Evolutionary conservation across 2,113 vertebrate genomes (phyloP).

Genomic region (Tapirus terrestris): DNA sequence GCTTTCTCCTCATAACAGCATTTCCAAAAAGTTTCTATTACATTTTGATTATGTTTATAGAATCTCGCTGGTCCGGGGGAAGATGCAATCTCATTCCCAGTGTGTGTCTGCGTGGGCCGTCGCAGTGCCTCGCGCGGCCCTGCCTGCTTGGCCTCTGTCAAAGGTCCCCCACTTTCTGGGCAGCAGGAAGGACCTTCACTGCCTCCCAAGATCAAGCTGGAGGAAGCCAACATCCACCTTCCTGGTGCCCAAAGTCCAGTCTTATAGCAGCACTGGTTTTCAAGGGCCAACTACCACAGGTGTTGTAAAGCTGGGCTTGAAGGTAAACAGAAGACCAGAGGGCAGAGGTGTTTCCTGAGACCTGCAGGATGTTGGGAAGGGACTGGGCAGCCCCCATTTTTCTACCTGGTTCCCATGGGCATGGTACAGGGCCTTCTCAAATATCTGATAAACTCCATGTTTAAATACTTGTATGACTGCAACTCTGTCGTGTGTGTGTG

Average conservation of each 20-base stretch:
- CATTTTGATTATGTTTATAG: constrained; percentile 93
- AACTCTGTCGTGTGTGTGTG: neutral
- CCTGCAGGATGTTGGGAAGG: neutral
- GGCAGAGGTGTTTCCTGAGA: neutral
- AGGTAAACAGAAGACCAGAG: neutral
- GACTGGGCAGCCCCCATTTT: neutral
- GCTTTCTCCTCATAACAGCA: constrained; percentile 93
- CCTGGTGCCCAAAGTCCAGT: neutral
- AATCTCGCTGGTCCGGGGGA: constrained; percentile 89
- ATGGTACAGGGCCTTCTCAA: neutral
- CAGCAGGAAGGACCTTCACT: neutral
- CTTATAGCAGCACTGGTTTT: neutral
- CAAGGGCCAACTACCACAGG: neutral
- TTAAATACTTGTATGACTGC: constrained; percentile 41
- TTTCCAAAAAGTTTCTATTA: constrained; percentile 94
- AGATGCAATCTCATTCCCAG: constrained; percentile 88
- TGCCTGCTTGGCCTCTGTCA: neutral
- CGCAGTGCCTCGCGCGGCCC: neutral
- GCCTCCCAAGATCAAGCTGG: neutral
- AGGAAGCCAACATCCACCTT: neutral
- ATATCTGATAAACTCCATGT: neutral
- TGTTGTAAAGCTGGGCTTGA: neutral
- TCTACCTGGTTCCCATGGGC: neutral
- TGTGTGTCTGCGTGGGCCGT: constrained; percentile 64
- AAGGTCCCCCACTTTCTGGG: neutral